Evolutionary conservation across 2,113 vertebrate genomes (phyloP).

Genomic region (Tonatia bakeri): DNA sequence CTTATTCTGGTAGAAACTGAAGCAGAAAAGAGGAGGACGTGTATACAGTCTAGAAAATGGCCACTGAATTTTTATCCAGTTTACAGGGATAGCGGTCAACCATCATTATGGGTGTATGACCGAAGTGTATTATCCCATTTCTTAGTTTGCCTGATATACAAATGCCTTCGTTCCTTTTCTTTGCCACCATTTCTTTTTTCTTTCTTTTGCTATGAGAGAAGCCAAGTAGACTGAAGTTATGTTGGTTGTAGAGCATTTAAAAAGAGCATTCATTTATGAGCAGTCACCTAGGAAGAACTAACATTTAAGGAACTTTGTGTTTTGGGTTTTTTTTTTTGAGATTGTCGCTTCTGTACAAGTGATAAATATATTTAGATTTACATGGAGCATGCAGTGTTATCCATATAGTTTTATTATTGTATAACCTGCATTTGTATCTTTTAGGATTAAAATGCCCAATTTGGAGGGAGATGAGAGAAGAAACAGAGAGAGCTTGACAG

Average conservation of each 20-base stretch:
- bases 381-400: slow-evolving; percentile 12
- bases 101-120: not conserved
- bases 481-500: not conserved
- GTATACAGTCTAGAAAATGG: not conserved
- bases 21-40: accelerated
- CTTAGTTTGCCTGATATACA: not conserved
- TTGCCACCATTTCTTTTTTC: not conserved
- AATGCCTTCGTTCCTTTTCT: not conserved
- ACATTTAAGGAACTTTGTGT: slow-evolving; percentile 47
- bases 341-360: slow-evolving; percentile 41
- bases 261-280: slow-evolving; percentile 53
- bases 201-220: not conserved
- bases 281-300: slow-evolving; percentile 57
- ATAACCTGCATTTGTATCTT: slow-evolving; percentile 10
- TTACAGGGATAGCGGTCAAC: not conserved
- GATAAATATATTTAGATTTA: slow-evolving; percentile 62
- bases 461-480: not conserved
- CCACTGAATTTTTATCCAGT: not conserved
- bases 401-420: not conserved
- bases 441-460: slow-evolving; percentile 37
- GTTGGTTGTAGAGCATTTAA: slow-evolving; percentile 7
- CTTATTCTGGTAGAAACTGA: not conserved
- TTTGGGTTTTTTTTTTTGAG: slow-evolving; percentile 37
- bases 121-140: not conserved
- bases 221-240: not conserved